Evolutionary conservation across 1,140 invertebrate genomes (phyloP).

Genomic region (Meloidogyne floridensis): DNA sequence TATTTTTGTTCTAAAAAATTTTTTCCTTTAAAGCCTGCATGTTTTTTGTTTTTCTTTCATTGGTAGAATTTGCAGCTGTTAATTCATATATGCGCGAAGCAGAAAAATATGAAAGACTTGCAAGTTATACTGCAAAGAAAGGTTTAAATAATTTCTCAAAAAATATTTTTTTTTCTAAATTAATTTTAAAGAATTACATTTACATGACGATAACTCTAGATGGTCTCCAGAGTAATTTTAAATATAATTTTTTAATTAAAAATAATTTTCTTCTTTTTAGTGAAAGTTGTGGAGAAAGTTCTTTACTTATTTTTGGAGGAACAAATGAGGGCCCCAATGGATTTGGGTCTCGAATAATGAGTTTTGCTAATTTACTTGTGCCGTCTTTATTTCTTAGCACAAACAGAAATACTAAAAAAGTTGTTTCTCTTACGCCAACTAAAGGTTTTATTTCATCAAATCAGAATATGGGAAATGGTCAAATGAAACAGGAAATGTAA

Average conservation of each 20-base stretch:
- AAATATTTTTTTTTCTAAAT: background rate
- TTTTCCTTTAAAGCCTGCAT: constrained; percentile 48
- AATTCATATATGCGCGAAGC: constrained; percentile 63
- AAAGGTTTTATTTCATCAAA: background rate
- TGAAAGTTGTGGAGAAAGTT: constrained; percentile 6
- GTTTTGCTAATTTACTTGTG: constrained; percentile 3
- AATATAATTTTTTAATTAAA: background rate
- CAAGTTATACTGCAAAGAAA: constrained; percentile 43
- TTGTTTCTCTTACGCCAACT: background rate
- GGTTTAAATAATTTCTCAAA: background rate
- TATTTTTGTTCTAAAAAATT: background rate
- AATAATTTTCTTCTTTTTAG: background rate
- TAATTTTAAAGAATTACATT: background rate
- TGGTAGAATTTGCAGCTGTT: constrained; percentile 61
- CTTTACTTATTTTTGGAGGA: constrained; percentile 3
- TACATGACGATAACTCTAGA: background rate
- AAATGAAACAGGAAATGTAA: constrained; percentile 1
- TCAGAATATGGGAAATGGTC: background rate
- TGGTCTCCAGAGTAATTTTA: background rate
- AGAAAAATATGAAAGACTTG: constrained; percentile 60
- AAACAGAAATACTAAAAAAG: background rate
- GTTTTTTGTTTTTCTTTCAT: constrained; percentile 61
- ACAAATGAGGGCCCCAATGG: background rate
- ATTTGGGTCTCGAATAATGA: background rate
- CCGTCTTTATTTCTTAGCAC: background rate